phyloP scores from a whole-genome alignment of 2,888 invertebrate species.

The Fissipunctia ypsillon region DNA sequence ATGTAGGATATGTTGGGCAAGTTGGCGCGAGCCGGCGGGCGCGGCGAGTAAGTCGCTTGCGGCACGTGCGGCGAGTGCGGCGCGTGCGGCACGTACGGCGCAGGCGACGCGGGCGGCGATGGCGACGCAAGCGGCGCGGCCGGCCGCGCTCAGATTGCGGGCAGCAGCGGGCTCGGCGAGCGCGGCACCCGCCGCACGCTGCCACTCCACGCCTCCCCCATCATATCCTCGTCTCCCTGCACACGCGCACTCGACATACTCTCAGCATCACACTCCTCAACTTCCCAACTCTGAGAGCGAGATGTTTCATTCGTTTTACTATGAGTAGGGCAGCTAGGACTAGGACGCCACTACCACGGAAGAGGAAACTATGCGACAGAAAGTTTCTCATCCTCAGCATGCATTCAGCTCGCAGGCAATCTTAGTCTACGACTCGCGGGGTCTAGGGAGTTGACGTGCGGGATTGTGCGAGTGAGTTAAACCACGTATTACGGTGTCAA shows the following conservation, averaged over 20 bases:
- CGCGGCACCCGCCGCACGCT: slow-evolving; percentile 84
- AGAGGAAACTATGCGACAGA: slow-evolving; percentile 68
- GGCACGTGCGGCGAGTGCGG: slow-evolving; percentile 56
- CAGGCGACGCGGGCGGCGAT: slow-evolving; percentile 41
- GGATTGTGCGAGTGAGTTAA: slow-evolving; percentile 87
- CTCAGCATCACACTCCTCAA: slow-evolving; percentile 90
- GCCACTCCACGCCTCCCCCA: slow-evolving; percentile 90
- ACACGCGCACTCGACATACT: slow-evolving; percentile 90
- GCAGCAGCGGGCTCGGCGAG: slow-evolving; percentile 87
- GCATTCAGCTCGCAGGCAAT: slow-evolving; percentile 80
- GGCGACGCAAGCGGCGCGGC: slow-evolving; percentile 51
- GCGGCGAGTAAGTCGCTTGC: slow-evolving; percentile 50
- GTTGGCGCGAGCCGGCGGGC: slow-evolving; percentile 49
- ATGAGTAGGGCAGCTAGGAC: slow-evolving; percentile 79
- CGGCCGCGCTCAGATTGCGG: slow-evolving; percentile 79
- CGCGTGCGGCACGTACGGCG: slow-evolving; percentile 48
- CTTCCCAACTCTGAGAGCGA: slow-evolving; percentile 90
- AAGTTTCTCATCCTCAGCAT: slow-evolving; percentile 67
- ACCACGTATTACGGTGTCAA: slow-evolving; percentile 90
- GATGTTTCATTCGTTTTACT: slow-evolving; percentile 86
- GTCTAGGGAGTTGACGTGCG: slow-evolving; percentile 79
- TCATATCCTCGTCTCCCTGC: slow-evolving; percentile 92
- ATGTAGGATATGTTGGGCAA: slow-evolving; percentile 75
- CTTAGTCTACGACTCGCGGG: slow-evolving; percentile 70
- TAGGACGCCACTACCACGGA: slow-evolving; percentile 74